Evolutionary conservation across 2,888 invertebrate species (phyloP).

Genomic region (Melanostoma scalare): DNA sequence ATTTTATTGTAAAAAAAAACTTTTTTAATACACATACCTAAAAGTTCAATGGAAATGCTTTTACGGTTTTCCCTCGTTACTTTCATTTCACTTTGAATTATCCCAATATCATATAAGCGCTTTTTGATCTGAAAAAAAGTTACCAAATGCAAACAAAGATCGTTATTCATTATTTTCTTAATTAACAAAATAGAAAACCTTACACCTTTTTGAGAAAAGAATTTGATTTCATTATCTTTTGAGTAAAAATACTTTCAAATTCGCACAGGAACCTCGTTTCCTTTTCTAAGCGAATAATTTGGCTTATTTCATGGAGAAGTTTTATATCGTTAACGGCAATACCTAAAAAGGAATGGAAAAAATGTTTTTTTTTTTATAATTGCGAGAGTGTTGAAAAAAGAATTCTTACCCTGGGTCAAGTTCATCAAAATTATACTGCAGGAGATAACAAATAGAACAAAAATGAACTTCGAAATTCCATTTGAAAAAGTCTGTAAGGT

Average conservation of each 20-base stretch:
- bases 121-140: conserved; percentile 41
- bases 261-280: conserved; percentile 74
- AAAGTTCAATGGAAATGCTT: conserved; percentile 18
- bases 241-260: conserved; percentile 73
- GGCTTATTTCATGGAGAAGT: conserved; percentile 76
- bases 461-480: conserved; percentile 82
- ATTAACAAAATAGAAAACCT: background rate
- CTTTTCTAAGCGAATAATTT: conserved; percentile 74
- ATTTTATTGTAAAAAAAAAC: background rate
- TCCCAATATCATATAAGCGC: conserved; percentile 41
- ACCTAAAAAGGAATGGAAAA: conserved; percentile 80
- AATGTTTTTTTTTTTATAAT: background rate
- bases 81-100: conserved; percentile 20
- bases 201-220: conserved; percentile 68
- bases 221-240: conserved; percentile 64
- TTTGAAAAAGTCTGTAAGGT: conserved; percentile 68
- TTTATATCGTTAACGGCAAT: conserved; percentile 84
- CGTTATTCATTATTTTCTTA: background rate
- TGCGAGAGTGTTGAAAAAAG: background rate
- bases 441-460: conserved; percentile 83
- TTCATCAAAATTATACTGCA: conserved; percentile 84
- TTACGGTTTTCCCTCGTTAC: conserved; percentile 36
- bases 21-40: conserved; percentile 22
- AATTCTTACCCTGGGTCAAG: conserved; percentile 78
- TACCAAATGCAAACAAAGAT: background rate